These are phyloP conservation scores for Conus canariensis DNA, from an alignment of 2,888 invertebrate species.

Conservation along the genomic window DNA sequence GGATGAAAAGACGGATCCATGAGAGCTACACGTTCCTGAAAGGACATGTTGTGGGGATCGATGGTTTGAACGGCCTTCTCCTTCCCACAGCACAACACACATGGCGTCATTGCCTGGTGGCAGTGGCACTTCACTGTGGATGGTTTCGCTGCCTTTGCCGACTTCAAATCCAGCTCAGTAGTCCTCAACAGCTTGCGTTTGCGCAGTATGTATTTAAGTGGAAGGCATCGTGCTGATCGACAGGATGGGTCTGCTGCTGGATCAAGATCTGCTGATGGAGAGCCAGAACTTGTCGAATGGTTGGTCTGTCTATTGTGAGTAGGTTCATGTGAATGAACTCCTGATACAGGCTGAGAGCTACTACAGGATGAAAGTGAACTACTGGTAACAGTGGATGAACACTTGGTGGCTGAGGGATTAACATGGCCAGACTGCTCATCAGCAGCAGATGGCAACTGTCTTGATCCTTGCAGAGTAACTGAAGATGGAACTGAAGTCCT, in stretches of 20 bases:
- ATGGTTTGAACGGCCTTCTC: slow-evolving; percentile 84
- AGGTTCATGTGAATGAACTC: slow-evolving; percentile 40
- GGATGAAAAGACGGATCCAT: slow-evolving; percentile 92
- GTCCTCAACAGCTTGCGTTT: slow-evolving; percentile 78
- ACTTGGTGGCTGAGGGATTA: neutral
- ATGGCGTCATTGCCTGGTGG: slow-evolving; percentile 84
- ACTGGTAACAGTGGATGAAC: slow-evolving; percentile 39
- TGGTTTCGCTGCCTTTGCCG: slow-evolving; percentile 90
- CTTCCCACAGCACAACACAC: slow-evolving; percentile 92
- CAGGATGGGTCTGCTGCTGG: slow-evolving; percentile 68
- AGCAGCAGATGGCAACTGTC: neutral
- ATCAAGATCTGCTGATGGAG: slow-evolving; percentile 23
- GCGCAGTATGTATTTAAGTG: slow-evolving; percentile 72
- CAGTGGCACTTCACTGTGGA: slow-evolving; percentile 84
- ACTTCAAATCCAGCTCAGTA: slow-evolving; percentile 87
- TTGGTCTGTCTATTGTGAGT: slow-evolving; percentile 61
- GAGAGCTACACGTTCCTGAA: slow-evolving; percentile 86
- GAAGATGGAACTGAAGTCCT: neutral
- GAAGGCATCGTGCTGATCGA: slow-evolving; percentile 76
- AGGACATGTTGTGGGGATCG: slow-evolving; percentile 82
- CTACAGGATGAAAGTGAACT: slow-evolving; percentile 42
- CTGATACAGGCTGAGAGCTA: slow-evolving; percentile 38
- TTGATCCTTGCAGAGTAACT: neutral
- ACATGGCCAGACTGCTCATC: neutral
- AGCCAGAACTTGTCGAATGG: neutral